A percentile compares a stretch with the other conserved stretches of the same genome.
Conservation (phyloP, 2,888 invertebrate species). For the Cinara cedri region DNA sequence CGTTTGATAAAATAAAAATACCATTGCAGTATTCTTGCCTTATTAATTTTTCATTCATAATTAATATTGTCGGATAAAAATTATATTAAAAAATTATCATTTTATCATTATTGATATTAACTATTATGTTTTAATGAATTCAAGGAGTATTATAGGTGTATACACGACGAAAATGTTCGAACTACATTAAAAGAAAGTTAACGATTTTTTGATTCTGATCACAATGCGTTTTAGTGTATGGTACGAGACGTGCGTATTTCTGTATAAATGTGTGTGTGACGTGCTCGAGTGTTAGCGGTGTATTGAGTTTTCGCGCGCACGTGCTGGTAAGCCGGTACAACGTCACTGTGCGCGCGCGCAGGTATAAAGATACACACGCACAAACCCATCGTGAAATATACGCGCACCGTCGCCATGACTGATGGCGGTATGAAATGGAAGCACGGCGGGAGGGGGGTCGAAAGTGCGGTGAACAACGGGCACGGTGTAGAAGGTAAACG, state of each 20-base stretch:
- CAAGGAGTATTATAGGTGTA: too few species aligned
- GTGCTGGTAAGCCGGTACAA: conserved; percentile 40
- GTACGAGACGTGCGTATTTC: not conserved
- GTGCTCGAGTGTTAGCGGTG: conserved; percentile 28
- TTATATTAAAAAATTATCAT: too few species aligned
- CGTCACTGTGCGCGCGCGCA: conserved; percentile 18
- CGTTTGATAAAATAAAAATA: too few species aligned
- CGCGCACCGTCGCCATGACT: not conserved
- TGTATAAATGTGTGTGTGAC: not conserved
- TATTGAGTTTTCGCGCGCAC: conserved; percentile 50
- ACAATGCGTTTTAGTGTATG: not conserved
- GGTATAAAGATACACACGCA: not conserved
- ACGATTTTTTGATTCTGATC: too few species aligned
- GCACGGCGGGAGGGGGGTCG: too few species aligned
- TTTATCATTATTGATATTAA: too few species aligned
- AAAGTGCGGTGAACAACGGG: too few species aligned
- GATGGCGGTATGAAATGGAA: not conserved
- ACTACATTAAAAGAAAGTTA: not conserved
- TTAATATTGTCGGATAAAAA: too few species aligned
- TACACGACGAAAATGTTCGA: not conserved
- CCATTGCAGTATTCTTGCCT: too few species aligned
- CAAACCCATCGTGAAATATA: not conserved
- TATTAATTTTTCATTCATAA: too few species aligned
- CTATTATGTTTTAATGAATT: too few species aligned
- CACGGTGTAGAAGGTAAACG: not conserved